A percentile compares a stretch with the other conserved stretches of the same genome.
phyloP scores from a whole-genome alignment of 2,113 vertebrate species.

The Plecotus auritus region DNA sequence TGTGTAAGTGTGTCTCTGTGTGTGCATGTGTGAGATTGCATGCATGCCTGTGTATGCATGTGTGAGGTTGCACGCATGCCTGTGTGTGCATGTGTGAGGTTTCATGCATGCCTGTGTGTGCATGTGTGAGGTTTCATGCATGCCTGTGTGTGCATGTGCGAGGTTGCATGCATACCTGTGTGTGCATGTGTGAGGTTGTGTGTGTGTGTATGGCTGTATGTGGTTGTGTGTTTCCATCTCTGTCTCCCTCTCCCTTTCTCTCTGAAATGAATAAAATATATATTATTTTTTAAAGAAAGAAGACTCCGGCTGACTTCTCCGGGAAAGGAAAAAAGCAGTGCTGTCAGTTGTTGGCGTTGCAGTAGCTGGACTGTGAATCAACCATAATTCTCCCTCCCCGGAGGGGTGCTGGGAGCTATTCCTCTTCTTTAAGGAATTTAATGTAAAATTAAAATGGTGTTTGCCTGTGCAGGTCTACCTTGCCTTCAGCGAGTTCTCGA shows the following conservation, averaged over 20 bases:
- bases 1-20: not conserved
- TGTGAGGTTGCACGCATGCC: not conserved
- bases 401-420: not conserved
- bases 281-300: not conserved
- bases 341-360: not conserved
- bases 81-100: too few species aligned
- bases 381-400: not conserved
- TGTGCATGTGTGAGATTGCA: too few species aligned
- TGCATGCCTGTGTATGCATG: too few species aligned
- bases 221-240: not conserved
- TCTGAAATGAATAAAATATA: too few species aligned
- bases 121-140: too few species aligned
- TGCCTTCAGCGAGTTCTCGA: not conserved
- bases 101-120: too few species aligned
- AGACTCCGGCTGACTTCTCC: not conserved
- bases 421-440: not conserved
- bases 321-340: not conserved
- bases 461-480: not conserved
- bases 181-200: not conserved
- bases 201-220: not conserved
- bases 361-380: not conserved
- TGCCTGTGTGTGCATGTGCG: too few species aligned
- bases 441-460: not conserved
- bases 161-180: too few species aligned
- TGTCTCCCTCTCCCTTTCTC: not conserved